Evolutionary conservation across 2,888 invertebrate genomes (phyloP), one percentile per base, ranked within the genome.

Genomic region (Latrodectus elegans): DNA sequence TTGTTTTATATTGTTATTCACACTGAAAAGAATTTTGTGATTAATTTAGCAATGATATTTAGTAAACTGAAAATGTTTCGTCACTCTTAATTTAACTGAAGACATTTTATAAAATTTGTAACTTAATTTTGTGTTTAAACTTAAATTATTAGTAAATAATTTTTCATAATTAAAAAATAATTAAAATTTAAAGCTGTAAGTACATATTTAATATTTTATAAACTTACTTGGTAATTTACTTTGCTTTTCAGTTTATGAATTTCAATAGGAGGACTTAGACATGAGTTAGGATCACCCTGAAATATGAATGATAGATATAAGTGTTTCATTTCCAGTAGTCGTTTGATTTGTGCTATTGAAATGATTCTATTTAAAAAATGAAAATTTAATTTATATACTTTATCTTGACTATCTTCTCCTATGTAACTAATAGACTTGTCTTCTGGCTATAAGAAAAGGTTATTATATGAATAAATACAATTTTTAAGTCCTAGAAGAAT

Each of bases 141-240:
- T 1, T 38, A 38, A 38, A 38, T 38, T 38, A 38, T 6, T 6
- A 6, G 6, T 38, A 38, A 38, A 38, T 38, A 38, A 38, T 38
- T 38, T 38, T 38, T 6, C 38, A 38, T 38, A 38, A 2, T 38
- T 38, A 38, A 38, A 38, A 38, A 38, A 38, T 38, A 38, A 38
- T 38, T 38, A 6, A 38, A 38, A 38, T 38, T 38, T 38, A 1
- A 38, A 38, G 6, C 6, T 38, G 38, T 38, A 6, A 38, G 4
- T 38, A 38, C 38, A 38, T 38, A 38, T 38, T 38, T 38, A 38
- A 38, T 38, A 38, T 38, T 38, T 38, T 38, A 38, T 38, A 38
- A 6, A 38, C 76, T 85, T 60, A 87, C 87, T 67, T 87, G 87
- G 64, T 87, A 87, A 68, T 87, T 87, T 26, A 87, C 87, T 87